Evolutionary conservation across 2,888 invertebrate genomes (phyloP).

Genomic region (Oligia latruncula): DNA sequence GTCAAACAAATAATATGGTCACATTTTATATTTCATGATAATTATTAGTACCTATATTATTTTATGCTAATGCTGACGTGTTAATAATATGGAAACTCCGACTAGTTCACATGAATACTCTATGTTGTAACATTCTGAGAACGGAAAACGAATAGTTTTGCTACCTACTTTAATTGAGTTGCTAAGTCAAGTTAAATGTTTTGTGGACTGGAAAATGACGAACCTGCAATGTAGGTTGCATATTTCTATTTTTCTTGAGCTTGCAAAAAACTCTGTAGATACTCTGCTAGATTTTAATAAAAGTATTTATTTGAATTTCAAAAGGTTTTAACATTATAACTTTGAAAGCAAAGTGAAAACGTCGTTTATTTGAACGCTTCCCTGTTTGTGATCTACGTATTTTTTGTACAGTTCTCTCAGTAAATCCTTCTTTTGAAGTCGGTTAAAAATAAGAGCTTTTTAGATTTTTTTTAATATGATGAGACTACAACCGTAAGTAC

Average conservation of each 20-base stretch:
- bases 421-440: not conserved
- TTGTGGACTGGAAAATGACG: not conserved
- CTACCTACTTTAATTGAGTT: not conserved
- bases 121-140: not conserved
- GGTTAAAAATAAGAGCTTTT: too few species aligned
- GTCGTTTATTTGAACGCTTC: not conserved
- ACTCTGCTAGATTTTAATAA: not conserved
- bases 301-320: not conserved
- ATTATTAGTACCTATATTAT: not conserved
- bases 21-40: not conserved
- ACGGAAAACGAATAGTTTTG: not conserved
- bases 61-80: not conserved
- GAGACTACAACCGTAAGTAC: not conserved
- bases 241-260: not conserved
- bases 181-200: not conserved
- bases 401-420: not conserved
- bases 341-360: conserved; percentile 4
- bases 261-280: not conserved
- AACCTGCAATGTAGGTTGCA: not conserved
- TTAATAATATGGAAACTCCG: not conserved
- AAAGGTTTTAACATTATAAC: not conserved
- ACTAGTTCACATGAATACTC: not conserved
- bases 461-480: not conserved
- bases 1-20: not conserved
- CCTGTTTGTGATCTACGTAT: not conserved